Evolutionary conservation across 2,888 invertebrate species (phyloP).

Genomic region (Drosophila atripex): DNA sequence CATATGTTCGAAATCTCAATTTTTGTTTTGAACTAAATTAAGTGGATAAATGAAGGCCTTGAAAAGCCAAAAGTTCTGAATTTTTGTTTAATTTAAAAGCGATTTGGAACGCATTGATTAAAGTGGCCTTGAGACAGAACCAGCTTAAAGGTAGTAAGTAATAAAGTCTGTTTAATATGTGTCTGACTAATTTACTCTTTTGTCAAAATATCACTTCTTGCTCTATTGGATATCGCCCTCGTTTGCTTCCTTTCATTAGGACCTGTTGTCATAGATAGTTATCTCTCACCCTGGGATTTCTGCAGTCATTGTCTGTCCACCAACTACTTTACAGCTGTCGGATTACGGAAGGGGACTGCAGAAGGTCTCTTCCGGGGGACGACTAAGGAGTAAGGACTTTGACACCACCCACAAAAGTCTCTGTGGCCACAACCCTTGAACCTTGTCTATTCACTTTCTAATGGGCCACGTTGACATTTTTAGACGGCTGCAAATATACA

Average conservation of each 20-base stretch:
- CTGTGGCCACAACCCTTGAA: conserved; percentile 29
- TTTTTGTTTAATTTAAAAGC: background rate
- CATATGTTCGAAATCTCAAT: background rate
- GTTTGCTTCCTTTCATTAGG: conserved; percentile 1
- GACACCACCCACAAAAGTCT: conserved; percentile 15
- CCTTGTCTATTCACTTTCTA: conserved; percentile 57
- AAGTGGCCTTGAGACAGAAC: too few species aligned
- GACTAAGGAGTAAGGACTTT: conserved; percentile 1
- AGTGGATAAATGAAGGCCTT: background rate
- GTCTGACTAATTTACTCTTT: background rate
- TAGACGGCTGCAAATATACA: conserved; percentile 39
- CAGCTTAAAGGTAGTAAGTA: too few species aligned
- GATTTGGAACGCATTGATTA: background rate
- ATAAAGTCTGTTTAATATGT: background rate
- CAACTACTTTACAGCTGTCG: conserved; percentile 38
- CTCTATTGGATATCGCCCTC: background rate
- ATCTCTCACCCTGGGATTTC: conserved; percentile 15
- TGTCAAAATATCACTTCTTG: background rate
- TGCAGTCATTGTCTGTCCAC: conserved; percentile 25
- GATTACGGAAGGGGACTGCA: conserved; percentile 10
- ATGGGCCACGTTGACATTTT: conserved; percentile 52
- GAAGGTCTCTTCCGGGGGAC: background rate
- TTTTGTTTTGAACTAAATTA: background rate
- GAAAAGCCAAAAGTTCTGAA: background rate
- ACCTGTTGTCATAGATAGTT: conserved; percentile 12